Base-by-base conservation (phyloP, 2,113 vertebrate genomes). In the Coracopsis vasa region DNA sequence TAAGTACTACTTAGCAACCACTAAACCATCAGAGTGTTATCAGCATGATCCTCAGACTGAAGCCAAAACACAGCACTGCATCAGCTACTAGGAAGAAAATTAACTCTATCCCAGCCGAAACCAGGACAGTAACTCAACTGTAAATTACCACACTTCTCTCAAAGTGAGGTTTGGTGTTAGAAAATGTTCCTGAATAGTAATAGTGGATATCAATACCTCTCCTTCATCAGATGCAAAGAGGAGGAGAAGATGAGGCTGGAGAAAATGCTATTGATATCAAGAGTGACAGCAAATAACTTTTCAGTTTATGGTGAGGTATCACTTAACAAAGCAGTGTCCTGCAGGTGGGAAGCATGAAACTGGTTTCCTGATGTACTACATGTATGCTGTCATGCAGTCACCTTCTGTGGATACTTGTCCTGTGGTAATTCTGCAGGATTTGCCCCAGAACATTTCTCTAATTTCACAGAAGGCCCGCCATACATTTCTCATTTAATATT, bases 81-180 rank as follows among this genome's bases (percentile, higher is more conserved):
- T 23, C 21, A 35, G 33, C 56, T 58, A 23, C n/a, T 58, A 35
- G 33, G 56, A 58, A 58, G 33, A 58, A 58, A 58, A 58, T 58
- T 35, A 58, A 58, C 33, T 35, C 56, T 58, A 35, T 58, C 33
- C 33, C 56, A 35, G 56, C 56, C 4, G 1, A 35, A 58, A 15
- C 33, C 56, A 58, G 33, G 21, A 35, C 56, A n/a, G 21, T 24
- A 62, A 95, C 58, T 83, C 91, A 42, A n/a, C 29, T 33, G 20
- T 73, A 90, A 88, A 94, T 81, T 78, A 72, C 80, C 66, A 80
- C 51, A 23, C 50, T 93, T 93, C 79, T 77, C 84, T 92, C 44
- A 64, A 83, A 86, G 27, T 66, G 84, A 88, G 58, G 61, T 86
- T 88, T 86, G 62, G 80, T 70, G 56, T 78, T 58, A 66, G 80